phyloP scores from a whole-genome alignment of 2,888 invertebrate genomes.

The Chloromyia formosa region DNA sequence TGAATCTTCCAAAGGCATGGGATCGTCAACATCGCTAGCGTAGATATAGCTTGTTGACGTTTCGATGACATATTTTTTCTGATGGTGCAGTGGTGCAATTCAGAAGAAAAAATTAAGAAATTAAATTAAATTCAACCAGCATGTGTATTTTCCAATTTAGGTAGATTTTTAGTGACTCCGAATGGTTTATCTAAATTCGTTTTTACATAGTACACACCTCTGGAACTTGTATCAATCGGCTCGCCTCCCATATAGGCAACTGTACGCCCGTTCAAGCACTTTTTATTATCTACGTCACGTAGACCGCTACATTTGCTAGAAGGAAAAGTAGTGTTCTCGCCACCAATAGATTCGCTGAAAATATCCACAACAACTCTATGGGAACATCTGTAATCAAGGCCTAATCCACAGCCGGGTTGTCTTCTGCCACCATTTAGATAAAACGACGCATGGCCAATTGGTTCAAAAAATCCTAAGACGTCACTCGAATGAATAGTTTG shows the following conservation, averaged over 20 bases:
- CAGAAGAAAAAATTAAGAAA: no score
- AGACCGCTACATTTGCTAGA: constrained; percentile 30
- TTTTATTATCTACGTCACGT: constrained; percentile 14
- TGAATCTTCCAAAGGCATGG: no score
- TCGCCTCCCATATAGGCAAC: constrained; percentile 57
- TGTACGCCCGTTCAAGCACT: background rate
- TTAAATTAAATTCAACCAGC: no score
- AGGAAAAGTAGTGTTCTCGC: constrained; percentile 1
- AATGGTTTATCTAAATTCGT: constrained; percentile 50
- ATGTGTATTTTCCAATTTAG: no score
- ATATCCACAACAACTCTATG: constrained; percentile 59
- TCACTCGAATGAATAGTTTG: constrained; percentile 63
- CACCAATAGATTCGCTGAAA: constrained; percentile 59
- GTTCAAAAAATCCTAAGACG: constrained; percentile 56
- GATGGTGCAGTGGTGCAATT: no score
- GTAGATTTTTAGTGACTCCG: no score
- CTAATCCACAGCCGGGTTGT: constrained; percentile 55
- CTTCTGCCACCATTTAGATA: constrained; percentile 61
- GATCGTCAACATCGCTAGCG: no score
- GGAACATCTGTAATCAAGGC: constrained; percentile 56
- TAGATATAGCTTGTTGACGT: no score
- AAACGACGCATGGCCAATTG: constrained; percentile 62
- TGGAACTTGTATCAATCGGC: constrained; percentile 54
- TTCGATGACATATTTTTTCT: no score
- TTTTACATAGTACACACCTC: constrained; percentile 58